Percentiles rank a stretch among this genome's conserved stretches.
Conservation (phyloP, 2,888 invertebrate species). For the Odontocerum albicorne region DNA sequence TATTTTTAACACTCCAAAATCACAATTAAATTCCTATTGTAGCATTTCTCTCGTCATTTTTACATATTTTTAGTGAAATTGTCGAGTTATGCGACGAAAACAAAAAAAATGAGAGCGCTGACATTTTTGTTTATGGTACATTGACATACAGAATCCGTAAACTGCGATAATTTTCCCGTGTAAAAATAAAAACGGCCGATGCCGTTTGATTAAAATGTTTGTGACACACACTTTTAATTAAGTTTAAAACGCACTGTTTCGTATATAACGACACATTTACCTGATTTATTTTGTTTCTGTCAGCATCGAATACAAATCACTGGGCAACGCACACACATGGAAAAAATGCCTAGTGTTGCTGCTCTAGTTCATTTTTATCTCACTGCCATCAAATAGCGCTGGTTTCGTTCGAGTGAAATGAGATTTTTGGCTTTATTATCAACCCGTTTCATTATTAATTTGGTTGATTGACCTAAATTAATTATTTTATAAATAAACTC, state of each 20-base stretch:
- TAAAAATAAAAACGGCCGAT: constrained; percentile 9
- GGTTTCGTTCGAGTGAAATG: too few species aligned
- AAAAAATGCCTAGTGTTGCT: constrained; percentile 30
- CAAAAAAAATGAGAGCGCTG: constrained; percentile 62
- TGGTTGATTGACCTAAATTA: too few species aligned
- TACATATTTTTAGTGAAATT: constrained; percentile 17
- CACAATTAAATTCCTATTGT: constrained; percentile 3
- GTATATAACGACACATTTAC: constrained; percentile 37
- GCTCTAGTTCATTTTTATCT: constrained; percentile 13
- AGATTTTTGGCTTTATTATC: too few species aligned
- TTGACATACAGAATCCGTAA: constrained; percentile 42
- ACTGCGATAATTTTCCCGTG: constrained; percentile 8
- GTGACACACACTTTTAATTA: constrained; percentile 36
- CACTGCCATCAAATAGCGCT: constrained; percentile 1
- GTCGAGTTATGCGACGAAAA: constrained; percentile 31
- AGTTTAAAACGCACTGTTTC: constrained; percentile 45
- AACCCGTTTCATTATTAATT: too few species aligned
- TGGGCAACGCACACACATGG: constrained; percentile 53
- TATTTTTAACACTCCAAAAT: background rate
- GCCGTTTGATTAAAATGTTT: constrained; percentile 11
- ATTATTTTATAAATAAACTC: too few species aligned
- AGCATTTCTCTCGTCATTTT: constrained; percentile 3
- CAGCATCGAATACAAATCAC: constrained; percentile 61
- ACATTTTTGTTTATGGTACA: constrained; percentile 64
- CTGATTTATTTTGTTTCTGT: constrained; percentile 59